Conservation (phyloP, 2,888 invertebrate genomes). For the Tromatobia lineatoria region DNA sequence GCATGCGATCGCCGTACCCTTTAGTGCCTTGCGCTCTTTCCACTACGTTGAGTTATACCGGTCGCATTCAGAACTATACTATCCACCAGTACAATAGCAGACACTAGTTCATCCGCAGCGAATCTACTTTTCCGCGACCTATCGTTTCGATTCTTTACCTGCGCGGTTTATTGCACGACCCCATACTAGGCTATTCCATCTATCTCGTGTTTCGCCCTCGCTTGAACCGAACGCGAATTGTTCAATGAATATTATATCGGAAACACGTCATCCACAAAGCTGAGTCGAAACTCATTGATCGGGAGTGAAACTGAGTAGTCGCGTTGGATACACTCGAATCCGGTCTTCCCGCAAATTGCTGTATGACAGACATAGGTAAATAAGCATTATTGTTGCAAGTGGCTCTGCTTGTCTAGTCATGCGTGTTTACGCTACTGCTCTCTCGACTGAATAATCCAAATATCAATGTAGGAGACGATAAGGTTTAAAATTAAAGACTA, state of each 20-base stretch:
- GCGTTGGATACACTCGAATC: neutral
- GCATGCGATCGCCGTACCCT: conserved; percentile 51
- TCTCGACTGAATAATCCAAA: too few relatives aligned
- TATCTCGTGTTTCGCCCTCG: conserved; percentile 10
- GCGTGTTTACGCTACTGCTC: too few relatives aligned
- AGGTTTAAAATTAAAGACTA: too few relatives aligned
- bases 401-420: neutral
- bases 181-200: conserved; percentile 20
- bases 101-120: conserved; percentile 1
- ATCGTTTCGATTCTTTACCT: conserved; percentile 40
- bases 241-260: conserved; percentile 49
- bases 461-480: too few relatives aligned
- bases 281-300: neutral
- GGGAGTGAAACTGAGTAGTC: neutral
- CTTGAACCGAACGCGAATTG: conserved; percentile 27
- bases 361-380: neutral
- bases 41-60: neutral
- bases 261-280: conserved; percentile 38
- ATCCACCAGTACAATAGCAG: conserved; percentile 6
- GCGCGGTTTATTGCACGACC: conserved; percentile 47
- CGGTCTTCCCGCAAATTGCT: neutral
- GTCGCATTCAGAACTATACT: conserved; percentile 5
- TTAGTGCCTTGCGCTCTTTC: conserved; percentile 27
- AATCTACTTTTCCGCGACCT: conserved; percentile 16
- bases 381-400: neutral